phyloP scores from a whole-genome alignment of 1,140 invertebrate genomes.

The Drosophila busckii region DNA sequence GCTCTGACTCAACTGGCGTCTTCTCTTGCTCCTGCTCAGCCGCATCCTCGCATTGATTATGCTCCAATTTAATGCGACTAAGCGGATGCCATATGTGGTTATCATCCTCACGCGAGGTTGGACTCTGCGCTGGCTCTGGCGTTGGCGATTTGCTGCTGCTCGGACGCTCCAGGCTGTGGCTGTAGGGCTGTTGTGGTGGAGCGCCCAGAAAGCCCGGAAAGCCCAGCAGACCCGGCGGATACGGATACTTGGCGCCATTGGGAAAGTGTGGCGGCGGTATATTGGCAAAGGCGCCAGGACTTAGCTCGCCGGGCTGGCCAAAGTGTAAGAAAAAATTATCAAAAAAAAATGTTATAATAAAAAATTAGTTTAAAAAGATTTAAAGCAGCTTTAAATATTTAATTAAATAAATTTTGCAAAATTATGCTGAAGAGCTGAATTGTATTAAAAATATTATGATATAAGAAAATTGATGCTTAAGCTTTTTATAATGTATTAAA shows the following conservation, averaged over 20 bases:
- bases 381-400: not conserved
- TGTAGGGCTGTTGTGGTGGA: constrained; percentile 46
- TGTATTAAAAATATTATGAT: too few species aligned
- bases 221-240: constrained; percentile 61
- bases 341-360: not conserved
- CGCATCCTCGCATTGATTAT: constrained; percentile 67
- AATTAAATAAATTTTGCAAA: not conserved
- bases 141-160: constrained; percentile 65
- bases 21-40: constrained; percentile 10
- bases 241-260: constrained; percentile 65
- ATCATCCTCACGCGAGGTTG: constrained; percentile 44
- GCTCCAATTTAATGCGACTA: constrained; percentile 62
- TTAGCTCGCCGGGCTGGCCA: constrained; percentile 73
- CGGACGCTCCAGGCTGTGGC: constrained; percentile 35
- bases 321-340: not conserved
- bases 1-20: too few species aligned
- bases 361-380: not conserved
- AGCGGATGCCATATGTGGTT: constrained; percentile 59
- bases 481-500: too few species aligned
- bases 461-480: too few species aligned
- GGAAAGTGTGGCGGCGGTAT: constrained; percentile 65
- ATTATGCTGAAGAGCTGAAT: too few species aligned
- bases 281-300: constrained; percentile 63
- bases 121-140: constrained; percentile 53
- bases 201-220: constrained; percentile 56